A percentile compares a stretch with the other conserved stretches of the same genome.
Conservation (phyloP, 2,113 vertebrate species). For the Eurystomus gularis region DNA sequence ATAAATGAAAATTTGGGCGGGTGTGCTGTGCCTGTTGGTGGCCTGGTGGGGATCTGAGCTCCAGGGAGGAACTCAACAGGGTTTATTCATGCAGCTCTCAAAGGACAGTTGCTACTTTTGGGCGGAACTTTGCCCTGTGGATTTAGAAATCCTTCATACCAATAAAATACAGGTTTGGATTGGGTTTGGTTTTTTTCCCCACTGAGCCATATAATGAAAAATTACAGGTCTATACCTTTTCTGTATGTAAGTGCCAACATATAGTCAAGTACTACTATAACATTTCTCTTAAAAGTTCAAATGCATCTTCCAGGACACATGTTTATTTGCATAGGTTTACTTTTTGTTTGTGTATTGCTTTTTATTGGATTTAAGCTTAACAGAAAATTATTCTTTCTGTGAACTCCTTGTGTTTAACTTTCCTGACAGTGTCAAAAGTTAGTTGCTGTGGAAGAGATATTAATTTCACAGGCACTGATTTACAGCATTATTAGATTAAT, state of each 20-base stretch:
- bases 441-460: neutral
- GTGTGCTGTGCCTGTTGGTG: neutral
- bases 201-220: neutral
- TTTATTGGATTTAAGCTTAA: neutral
- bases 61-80: neutral
- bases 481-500: neutral
- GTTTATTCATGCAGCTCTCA: neutral
- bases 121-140: neutral
- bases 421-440: neutral
- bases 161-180: neutral
- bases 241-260: neutral
- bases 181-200: neutral
- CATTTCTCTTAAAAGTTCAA: neutral
- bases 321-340: neutral
- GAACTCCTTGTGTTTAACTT: neutral
- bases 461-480: neutral
- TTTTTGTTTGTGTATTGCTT: neutral
- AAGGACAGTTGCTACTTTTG: neutral
- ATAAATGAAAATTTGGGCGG: slow-evolving; percentile 55
- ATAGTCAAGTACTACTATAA: neutral
- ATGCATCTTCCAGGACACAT: neutral
- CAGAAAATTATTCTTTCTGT: neutral
- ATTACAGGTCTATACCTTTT: neutral
- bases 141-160: neutral
- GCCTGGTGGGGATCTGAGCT: slow-evolving; percentile 42